Conservation (phyloP, 2,113 vertebrate genomes). For the Labeo rohita region DNA sequence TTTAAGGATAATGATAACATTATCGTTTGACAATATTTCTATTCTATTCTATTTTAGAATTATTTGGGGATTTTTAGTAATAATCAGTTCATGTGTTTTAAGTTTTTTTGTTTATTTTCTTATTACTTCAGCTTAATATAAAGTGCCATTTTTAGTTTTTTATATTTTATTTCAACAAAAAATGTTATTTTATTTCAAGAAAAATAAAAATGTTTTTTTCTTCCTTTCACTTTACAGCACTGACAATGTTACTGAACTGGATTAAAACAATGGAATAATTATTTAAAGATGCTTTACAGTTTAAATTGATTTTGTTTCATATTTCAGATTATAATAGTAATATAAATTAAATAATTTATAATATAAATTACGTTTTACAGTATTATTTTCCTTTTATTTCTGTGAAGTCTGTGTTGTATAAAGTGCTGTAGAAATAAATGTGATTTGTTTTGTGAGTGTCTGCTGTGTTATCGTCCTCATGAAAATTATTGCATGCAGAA, state of each 20-base stretch:
- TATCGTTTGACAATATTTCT: background rate
- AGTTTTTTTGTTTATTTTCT: too few relatives aligned
- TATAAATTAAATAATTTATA: too few relatives aligned
- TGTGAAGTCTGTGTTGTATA: background rate
- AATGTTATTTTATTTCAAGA: too few relatives aligned
- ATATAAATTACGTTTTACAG: background rate
- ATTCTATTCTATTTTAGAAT: too few relatives aligned
- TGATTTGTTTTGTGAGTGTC: background rate
- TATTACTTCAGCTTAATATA: too few relatives aligned
- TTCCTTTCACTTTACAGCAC: too few relatives aligned
- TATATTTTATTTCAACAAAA: too few relatives aligned
- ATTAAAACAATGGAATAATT: background rate
- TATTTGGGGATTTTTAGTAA: too few relatives aligned
- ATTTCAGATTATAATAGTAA: background rate
- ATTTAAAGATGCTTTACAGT: background rate
- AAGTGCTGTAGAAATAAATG: background rate
- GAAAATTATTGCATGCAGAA: background rate
- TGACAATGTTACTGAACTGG: background rate
- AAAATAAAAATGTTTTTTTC: too few relatives aligned
- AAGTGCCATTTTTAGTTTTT: too few relatives aligned
- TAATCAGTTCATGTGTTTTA: too few relatives aligned
- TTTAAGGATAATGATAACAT: too few relatives aligned
- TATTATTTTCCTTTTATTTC: background rate
- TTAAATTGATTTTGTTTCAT: background rate
- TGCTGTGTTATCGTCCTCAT: background rate